phyloP scores from a whole-genome alignment of 2,797 vertebrate species.

The Emys orbicularis region DNA sequence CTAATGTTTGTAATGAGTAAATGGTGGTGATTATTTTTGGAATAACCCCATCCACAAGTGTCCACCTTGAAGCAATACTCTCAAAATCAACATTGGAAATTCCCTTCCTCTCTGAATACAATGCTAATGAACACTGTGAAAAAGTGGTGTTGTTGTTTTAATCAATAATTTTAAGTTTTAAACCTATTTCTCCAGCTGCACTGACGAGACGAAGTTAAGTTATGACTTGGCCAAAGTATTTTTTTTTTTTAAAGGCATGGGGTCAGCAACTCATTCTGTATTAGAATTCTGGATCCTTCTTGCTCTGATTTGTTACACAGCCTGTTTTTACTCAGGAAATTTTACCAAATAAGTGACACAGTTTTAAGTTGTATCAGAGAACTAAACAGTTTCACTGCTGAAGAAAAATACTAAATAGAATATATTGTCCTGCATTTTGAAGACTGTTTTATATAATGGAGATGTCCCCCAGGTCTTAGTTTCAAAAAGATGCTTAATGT shows the following conservation, averaged over 20 bases:
- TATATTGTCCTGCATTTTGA: not conserved
- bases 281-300: not conserved
- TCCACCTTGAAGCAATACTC: accelerated
- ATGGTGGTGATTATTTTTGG: not conserved
- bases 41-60: accelerated
- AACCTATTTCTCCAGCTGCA: not conserved
- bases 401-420: not conserved
- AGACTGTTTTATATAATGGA: accelerated
- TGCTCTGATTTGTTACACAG: not conserved
- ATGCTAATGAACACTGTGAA: not conserved
- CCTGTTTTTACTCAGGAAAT: not conserved
- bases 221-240: not conserved
- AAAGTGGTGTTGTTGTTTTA: not conserved
- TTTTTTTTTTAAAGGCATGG: not conserved
- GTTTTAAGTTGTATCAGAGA: not conserved
- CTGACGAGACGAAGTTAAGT: not conserved
- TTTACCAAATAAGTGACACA: not conserved
- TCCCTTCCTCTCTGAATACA: not conserved
- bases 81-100: not conserved
- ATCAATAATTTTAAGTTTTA: not conserved
- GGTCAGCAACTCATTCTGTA: not conserved
- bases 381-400: not conserved
- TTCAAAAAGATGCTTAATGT: not conserved
- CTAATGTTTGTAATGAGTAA: not conserved
- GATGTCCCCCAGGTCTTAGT: not conserved